A percentile compares a stretch with the other conserved stretches of the same genome.
Evolutionary conservation across 2,888 invertebrate species (phyloP).

Genomic region (Cybosia mesomella): DNA sequence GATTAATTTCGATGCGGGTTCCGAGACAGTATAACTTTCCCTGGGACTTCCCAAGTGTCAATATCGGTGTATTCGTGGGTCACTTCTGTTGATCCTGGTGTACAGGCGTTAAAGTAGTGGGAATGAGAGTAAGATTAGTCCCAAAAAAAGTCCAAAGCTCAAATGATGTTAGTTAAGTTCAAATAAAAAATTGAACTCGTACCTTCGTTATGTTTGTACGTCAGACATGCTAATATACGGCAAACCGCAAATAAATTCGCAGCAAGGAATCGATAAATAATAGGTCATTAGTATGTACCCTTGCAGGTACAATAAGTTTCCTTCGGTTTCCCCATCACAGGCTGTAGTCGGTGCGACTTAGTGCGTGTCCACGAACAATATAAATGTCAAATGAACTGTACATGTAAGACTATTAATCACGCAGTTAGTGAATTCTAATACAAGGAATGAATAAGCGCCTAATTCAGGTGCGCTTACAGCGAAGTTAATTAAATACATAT

Average conservation of each 20-base stretch:
- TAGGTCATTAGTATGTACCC: slow-evolving; percentile 27
- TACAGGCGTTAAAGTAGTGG: too few species aligned
- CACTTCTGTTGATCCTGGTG: too few species aligned
- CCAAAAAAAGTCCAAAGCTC: too few species aligned
- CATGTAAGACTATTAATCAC: slow-evolving; percentile 3
- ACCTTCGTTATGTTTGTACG: too few species aligned
- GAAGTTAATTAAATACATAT: too few species aligned
- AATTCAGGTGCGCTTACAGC: neutral
- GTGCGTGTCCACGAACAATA: slow-evolving; percentile 13
- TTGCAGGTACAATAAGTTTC: slow-evolving; percentile 18
- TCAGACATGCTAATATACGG: neutral
- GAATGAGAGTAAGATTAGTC: too few species aligned
- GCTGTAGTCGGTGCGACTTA: neutral
- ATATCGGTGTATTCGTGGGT: too few species aligned
- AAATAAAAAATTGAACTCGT: too few species aligned
- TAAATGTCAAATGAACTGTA: neutral
- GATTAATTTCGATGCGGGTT: too few species aligned
- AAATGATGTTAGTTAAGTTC: too few species aligned
- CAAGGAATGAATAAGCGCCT: neutral
- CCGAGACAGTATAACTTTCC: too few species aligned
- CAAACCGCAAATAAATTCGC: slow-evolving; percentile 1
- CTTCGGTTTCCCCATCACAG: slow-evolving; percentile 30
- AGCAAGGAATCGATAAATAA: slow-evolving; percentile 5
- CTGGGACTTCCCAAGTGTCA: too few species aligned
- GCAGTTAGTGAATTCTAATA: neutral